A percentile compares a stretch with the other conserved stretches of the same genome.
These are phyloP conservation scores for Thaumetopoea pityocampa DNA, from an alignment of 1,140 invertebrate species.

Conservation along the genomic window DNA sequence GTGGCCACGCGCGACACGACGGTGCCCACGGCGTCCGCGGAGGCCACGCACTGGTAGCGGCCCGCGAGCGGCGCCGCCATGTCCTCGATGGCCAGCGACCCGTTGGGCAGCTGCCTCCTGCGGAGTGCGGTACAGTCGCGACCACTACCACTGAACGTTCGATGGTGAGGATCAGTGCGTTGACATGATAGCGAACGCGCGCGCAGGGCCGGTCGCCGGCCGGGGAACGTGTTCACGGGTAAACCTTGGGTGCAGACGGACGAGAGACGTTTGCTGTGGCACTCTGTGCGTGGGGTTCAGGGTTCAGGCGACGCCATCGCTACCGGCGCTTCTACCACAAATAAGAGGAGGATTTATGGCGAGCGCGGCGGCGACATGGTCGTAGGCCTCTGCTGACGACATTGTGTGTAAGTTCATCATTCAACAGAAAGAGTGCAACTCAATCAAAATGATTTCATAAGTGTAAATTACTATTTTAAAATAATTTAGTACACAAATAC, in stretches of 20 bases:
- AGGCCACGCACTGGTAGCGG: conserved; percentile 62
- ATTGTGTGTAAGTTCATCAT: too few relatives aligned
- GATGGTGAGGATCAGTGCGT: neutral
- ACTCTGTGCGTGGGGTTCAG: neutral
- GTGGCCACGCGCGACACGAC: conserved; percentile 51
- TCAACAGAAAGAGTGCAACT: too few relatives aligned
- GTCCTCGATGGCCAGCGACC: conserved; percentile 51
- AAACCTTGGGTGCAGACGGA: neutral
- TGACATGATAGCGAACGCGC: neutral
- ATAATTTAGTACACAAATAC: too few relatives aligned
- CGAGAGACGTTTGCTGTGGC: neutral
- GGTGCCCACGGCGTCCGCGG: conserved; percentile 47
- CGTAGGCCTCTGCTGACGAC: too few relatives aligned
- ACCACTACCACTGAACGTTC: neutral
- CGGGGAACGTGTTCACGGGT: neutral
- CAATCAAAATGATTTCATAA: too few relatives aligned
- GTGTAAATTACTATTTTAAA: too few relatives aligned
- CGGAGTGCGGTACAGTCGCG: neutral
- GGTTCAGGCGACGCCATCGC: too few relatives aligned
- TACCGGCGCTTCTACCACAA: too few relatives aligned
- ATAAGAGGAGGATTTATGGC: too few relatives aligned
- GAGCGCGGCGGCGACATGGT: too few relatives aligned
- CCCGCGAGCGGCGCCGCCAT: conserved; percentile 55
- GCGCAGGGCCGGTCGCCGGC: too few relatives aligned
- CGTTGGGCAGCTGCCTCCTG: conserved; percentile 56